Base-by-base conservation (phyloP, 2,888 invertebrate genomes). In the Erebia aethiops region DNA sequence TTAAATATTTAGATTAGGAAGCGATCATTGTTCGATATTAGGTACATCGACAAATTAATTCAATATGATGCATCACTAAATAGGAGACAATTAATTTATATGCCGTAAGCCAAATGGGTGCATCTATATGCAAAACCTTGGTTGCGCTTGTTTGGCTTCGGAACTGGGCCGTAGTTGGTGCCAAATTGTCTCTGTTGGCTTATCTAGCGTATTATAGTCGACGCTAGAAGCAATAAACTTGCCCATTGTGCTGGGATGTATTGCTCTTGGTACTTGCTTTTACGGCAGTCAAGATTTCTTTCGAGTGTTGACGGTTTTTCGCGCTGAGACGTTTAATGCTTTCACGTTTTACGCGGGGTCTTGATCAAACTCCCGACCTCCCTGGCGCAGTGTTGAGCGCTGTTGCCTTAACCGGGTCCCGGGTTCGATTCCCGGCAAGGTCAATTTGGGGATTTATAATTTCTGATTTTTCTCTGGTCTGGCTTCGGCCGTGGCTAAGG, bases 131-230 rank as follows among this genome's bases (percentile, higher is more conserved):
- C 89, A 91, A 91, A 92, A 91, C 87, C 90, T 89, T 87, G 83
- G 88, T 87, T 79, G 79, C 81, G 86, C 87, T 88, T 88, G 87
- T 90, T 90, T 89, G 89, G 90, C 89, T 88, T 78, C 84, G 84
- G 85, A 91, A 90, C 87, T 89, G 81, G 91, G 88, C 83, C 90
- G 88, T 83, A 84, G 87, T 85, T 87, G 87, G 90, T 92, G 92
- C 92, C 93, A 93, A 92, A 92, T 92, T 89, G 93, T 92, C 92
- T 90, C 87, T 83, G 87, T 83, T 87, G 89, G 92, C 92, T 93
- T 93, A 93, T 93, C 93, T 92, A 83, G 83, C 88, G 88, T 88
- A 91, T 89, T 89, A 90, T 88, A 85, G 87, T 85, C 85, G 83
- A 85, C 84, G 85, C 85, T 85, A 85, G 82, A 82, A 82, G 85